Conservation (phyloP, 1,140 invertebrate genomes). For the Drosophila repleta region DNA sequence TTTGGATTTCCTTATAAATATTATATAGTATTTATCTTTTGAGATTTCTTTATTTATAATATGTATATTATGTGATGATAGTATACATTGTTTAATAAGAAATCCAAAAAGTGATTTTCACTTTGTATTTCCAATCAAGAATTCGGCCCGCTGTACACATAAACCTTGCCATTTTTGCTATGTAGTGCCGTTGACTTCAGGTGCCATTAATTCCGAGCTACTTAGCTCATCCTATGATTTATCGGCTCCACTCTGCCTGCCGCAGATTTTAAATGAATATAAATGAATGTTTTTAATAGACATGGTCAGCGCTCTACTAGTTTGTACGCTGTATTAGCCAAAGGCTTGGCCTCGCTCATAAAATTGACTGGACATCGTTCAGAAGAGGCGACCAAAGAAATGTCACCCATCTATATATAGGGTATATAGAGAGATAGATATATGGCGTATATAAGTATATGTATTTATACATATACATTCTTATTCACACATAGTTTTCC, state of each 20-base stretch:
- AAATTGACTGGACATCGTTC: constrained; percentile 76
- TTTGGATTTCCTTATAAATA: no score
- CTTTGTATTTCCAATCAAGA: background rate
- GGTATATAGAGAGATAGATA: constrained; percentile 29
- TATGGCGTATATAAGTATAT: background rate
- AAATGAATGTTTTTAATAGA: constrained; percentile 39
- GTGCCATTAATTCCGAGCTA: constrained; percentile 41
- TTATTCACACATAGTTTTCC: constrained; percentile 77
- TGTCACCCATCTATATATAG: constrained; percentile 77
- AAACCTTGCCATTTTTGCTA: background rate
- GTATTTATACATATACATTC: constrained; percentile 15
- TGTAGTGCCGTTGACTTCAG: constrained; percentile 14
- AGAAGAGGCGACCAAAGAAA: constrained; percentile 51
- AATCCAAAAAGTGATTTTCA: background rate
- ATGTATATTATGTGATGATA: background rate
- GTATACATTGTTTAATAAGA: background rate
- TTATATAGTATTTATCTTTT: no score
- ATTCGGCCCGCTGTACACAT: constrained; percentile 2
- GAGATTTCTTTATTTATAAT: no score
- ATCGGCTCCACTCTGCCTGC: constrained; percentile 39
- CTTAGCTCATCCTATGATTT: constrained; percentile 51
- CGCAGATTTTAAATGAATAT: constrained; percentile 41
- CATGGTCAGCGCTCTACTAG: constrained; percentile 30
- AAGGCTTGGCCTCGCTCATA: constrained; percentile 50
- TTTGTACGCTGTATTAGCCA: constrained; percentile 43